Evolutionary conservation across 2,113 vertebrate genomes (phyloP).

Genomic region (Addax nasomaculatus): DNA sequence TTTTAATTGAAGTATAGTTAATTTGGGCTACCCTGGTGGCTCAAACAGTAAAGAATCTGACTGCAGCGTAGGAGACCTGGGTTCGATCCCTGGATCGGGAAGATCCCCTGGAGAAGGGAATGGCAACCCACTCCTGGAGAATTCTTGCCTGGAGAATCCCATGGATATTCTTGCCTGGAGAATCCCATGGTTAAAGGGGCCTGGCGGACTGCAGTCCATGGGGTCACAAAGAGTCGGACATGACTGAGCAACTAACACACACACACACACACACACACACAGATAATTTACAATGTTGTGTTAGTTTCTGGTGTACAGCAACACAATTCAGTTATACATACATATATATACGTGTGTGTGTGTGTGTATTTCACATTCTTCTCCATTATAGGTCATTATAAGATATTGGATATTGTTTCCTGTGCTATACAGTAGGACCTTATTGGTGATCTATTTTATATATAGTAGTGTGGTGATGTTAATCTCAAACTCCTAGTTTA

Average conservation of each 20-base stretch:
- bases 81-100: rapidly evolving
- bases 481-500: not conserved
- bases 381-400: not conserved
- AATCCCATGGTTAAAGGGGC: not conserved
- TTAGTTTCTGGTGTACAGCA: not conserved
- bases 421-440: not conserved
- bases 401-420: not conserved
- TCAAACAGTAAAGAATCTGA: not conserved
- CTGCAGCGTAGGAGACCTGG: not conserved
- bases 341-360: not conserved
- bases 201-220: not conserved
- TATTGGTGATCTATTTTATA: not conserved
- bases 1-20: not conserved
- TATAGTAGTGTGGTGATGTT: not conserved
- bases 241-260: not conserved
- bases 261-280: not conserved
- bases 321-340: not conserved
- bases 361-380: not conserved
- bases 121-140: not conserved
- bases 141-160: not conserved
- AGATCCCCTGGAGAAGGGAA: not conserved
- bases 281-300: not conserved
- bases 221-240: not conserved
- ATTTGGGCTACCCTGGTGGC: not conserved
- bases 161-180: not conserved